A percentile compares a stretch with the other conserved stretches of the same genome.
These are phyloP conservation scores for Synanthedon tipuliformis DNA, from an alignment of 2,888 invertebrate genomes.

Conservation along the genomic window DNA sequence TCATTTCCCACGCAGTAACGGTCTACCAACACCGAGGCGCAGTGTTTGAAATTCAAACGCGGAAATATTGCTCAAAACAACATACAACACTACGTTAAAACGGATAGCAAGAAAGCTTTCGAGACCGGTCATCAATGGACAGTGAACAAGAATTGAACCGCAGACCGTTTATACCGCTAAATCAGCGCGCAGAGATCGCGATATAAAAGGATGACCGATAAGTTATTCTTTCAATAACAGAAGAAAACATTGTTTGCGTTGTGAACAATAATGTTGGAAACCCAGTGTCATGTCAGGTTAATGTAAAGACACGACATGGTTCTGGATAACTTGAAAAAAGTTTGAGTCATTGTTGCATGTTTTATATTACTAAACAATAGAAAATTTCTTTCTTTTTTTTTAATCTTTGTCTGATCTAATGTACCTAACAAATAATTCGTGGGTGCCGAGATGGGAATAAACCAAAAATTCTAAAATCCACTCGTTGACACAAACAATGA, in stretches of 20 bases:
- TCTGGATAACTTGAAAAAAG: background rate
- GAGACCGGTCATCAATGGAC: constrained; percentile 37
- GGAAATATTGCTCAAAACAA: constrained; percentile 34
- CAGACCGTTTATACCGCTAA: constrained; percentile 26
- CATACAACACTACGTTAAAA: constrained; percentile 30
- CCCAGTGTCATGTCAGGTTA: constrained; percentile 39
- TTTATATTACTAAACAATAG: too few relatives aligned
- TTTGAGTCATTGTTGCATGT: background rate
- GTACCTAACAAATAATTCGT: too few relatives aligned
- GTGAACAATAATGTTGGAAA: constrained; percentile 39
- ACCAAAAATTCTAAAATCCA: too few relatives aligned
- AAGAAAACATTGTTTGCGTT: constrained; percentile 58
- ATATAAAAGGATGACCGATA: constrained; percentile 67
- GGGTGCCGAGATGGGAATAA: too few relatives aligned
- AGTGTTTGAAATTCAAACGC: constrained; percentile 56
- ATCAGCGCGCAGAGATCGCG: constrained; percentile 47
- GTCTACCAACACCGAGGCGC: constrained; percentile 52
- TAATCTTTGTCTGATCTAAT: too few relatives aligned
- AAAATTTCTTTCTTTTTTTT: too few relatives aligned
- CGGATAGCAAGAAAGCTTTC: constrained; percentile 15
- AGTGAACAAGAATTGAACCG: constrained; percentile 25
- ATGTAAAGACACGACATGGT: constrained; percentile 10
- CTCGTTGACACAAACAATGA: too few relatives aligned
- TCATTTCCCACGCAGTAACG: constrained; percentile 69
- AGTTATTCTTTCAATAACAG: constrained; percentile 58